phyloP scores from a whole-genome alignment of 2,888 invertebrate genomes.

The Cistogaster globosa region DNA sequence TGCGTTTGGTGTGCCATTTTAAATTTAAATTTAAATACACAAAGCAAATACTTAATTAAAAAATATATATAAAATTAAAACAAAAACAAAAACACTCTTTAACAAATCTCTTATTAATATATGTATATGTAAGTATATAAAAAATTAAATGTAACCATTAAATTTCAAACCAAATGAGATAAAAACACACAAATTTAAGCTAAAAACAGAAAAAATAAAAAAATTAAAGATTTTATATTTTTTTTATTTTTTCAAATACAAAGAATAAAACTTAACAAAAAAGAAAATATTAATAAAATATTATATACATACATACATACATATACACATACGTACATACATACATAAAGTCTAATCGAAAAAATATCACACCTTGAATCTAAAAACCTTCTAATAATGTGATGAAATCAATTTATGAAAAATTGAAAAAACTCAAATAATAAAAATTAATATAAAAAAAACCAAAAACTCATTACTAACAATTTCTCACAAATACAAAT shows the following conservation, averaged over 20 bases:
- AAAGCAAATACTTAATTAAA: slow-evolving; percentile 28
- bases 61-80: slow-evolving; percentile 28
- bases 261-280: slow-evolving; percentile 45
- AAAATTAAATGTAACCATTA: slow-evolving; percentile 26
- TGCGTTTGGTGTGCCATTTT: slow-evolving; percentile 70
- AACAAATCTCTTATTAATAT: slow-evolving; percentile 41
- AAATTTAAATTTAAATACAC: slow-evolving; percentile 39
- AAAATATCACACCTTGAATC: slow-evolving; percentile 61
- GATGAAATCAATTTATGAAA: slow-evolving; percentile 59
- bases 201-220: slow-evolving; percentile 41
- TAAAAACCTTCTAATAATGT: slow-evolving; percentile 64
- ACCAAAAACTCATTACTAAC: slow-evolving; percentile 53
- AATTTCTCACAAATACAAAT: slow-evolving; percentile 48
- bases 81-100: slow-evolving; percentile 3
- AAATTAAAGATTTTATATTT: slow-evolving; percentile 64
- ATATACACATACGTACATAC: slow-evolving; percentile 20
- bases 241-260: slow-evolving; percentile 63
- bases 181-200: slow-evolving; percentile 32
- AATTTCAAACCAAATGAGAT: slow-evolving; percentile 38
- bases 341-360: slow-evolving; percentile 40
- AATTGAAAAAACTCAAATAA: slow-evolving; percentile 24
- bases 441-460: slow-evolving; percentile 17
- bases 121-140: background rate
- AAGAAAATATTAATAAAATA: slow-evolving; percentile 29
- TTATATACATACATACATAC: slow-evolving; percentile 27